Percentiles rank a stretch among this genome's conserved stretches.
Evolutionary conservation across 2,797 vertebrate species (phyloP).

Genomic region (Cryptoprocta ferox): DNA sequence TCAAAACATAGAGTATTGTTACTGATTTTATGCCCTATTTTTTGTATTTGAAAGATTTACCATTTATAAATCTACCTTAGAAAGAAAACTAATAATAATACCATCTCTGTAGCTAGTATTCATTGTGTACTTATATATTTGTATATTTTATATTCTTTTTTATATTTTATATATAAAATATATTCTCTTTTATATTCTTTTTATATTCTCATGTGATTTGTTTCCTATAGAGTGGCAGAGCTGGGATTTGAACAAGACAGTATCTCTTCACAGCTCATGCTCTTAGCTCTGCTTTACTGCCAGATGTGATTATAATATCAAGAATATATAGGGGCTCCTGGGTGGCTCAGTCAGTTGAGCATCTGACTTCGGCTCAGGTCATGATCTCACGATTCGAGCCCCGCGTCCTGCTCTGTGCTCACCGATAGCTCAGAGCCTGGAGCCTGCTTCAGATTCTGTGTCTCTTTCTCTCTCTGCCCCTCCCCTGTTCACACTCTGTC

Average conservation of each 20-base stretch:
- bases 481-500: no score
- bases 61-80: not conserved
- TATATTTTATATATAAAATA: no score
- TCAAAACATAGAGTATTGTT: not conserved
- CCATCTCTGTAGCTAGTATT: not conserved
- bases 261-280: not conserved
- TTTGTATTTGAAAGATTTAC: conserved; percentile 13
- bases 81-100: not conserved
- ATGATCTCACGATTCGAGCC: no score
- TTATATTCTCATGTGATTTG: no score
- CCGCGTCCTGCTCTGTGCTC: no score
- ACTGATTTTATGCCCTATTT: conserved; percentile 30
- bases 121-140: not conserved
- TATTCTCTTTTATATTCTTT: no score
- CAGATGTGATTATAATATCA: not conserved
- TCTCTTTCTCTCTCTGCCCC: no score
- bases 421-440: no score
- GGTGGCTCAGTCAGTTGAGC: no score
- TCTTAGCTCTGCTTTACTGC: not conserved
- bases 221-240: not conserved
- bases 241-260: not conserved
- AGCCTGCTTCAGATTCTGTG: no score
- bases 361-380: no score
- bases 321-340: not conserved
- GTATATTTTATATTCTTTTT: no score